Evolutionary conservation across 2,888 invertebrate genomes (phyloP).

Genomic region (Caenorhabditis sulstoni): DNA sequence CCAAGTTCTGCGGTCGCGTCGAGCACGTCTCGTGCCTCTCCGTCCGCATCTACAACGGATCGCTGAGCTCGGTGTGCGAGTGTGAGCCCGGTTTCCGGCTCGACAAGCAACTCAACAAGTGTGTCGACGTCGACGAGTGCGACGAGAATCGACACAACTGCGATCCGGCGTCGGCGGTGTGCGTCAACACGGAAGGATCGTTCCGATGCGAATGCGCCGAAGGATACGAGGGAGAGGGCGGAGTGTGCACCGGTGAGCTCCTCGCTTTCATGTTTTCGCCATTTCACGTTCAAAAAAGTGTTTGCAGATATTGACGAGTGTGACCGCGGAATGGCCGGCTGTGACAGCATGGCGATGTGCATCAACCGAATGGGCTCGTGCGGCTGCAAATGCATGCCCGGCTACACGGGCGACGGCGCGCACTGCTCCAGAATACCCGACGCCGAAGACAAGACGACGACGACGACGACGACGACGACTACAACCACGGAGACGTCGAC

Average conservation of each 20-base stretch:
- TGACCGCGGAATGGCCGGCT: conserved; percentile 69
- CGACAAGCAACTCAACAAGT: conserved; percentile 54
- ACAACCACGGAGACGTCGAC: background rate
- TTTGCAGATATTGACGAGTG: conserved; percentile 72
- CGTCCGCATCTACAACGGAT: conserved; percentile 67
- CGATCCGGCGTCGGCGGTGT: conserved; percentile 84
- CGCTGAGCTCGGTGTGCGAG: conserved; percentile 72
- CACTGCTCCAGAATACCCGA: conserved; percentile 52
- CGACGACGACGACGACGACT: background rate
- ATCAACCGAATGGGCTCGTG: conserved; percentile 83
- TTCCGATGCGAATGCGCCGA: conserved; percentile 90
- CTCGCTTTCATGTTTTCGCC: no score
- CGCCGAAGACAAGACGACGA: background rate
- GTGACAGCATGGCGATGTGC: conserved; percentile 72
- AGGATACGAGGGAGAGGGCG: conserved; percentile 89
- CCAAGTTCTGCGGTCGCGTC: conserved; percentile 67
- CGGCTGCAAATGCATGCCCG: conserved; percentile 88
- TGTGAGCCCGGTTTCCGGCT: conserved; percentile 72
- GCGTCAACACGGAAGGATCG: conserved; percentile 92
- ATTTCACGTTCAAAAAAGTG: no score
- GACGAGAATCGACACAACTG: conserved; percentile 75
- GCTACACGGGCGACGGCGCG: conserved; percentile 73
- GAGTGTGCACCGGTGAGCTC: conserved; percentile 69
- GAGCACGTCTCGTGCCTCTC: conserved; percentile 67
- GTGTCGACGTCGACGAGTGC: conserved; percentile 77